Base-by-base conservation (phyloP, 2,113 vertebrate genomes). In the Odontesthes bonariensis region DNA sequence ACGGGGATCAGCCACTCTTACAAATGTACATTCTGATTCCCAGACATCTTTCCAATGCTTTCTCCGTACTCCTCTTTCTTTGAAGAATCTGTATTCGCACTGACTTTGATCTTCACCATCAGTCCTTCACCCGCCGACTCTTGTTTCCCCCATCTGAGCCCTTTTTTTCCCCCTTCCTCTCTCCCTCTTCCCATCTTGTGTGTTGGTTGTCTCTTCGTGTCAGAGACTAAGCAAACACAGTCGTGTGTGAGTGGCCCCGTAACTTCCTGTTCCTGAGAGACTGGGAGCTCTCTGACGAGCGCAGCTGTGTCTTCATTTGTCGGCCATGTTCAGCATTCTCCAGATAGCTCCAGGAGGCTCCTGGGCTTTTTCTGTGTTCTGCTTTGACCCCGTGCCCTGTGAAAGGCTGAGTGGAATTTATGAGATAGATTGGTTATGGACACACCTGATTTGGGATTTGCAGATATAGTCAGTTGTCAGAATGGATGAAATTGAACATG, bases 151-250 rank as follows among this genome's bases (percentile, higher is more conserved):
- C 46, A 44, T 77, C 55, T 56, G 14, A 7, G 49, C 32, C 23
- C 19, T 54, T 54, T 40, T 52, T 31, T 32, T 38, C 74, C 16
- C 27, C 17, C 74, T 55, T 40, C 52, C 32, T 47, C 32, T 27
- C 27, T 56, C 31, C 57, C 38, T 71, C 33, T 51, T 74, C 76
- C 61, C 68, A 49, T 77, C 67, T 80, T 63, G 85, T 5, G 17
- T 79, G 76, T 84, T 86, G 74, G 85, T 85, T 91, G 81, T 84
- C 89, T 92, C 92, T 93, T 85, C 59, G 75, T 92, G 89, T 93
- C 91, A 92, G 85, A 90, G 89, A 87, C 87, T 92, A 93, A 93
- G 91, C 88, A 94, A 92, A 92, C 92, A 90, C 32, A 88, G 86
- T 90, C 89, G 85, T 86, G 89, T 87, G 89, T 88, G 83, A 77